A percentile compares a stretch with the other conserved stretches of the same genome.
phyloP scores from a whole-genome alignment of 2,797 vertebrate species.

The Hemitrygon akajei region DNA sequence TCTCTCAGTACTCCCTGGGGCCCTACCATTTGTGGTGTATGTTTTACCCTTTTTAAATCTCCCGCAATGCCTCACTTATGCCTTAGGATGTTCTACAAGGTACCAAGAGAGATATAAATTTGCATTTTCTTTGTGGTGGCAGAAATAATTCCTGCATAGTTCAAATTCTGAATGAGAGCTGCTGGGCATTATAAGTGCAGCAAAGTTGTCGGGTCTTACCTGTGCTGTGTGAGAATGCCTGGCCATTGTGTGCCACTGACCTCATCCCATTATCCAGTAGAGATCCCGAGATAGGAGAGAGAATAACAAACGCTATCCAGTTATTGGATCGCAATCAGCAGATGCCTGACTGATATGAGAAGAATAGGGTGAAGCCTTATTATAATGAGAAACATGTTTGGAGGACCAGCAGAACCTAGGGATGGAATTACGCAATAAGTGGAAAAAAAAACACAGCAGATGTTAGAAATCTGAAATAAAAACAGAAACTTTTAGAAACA shows the following conservation, averaged over 20 bases:
- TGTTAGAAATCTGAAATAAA: too few relatives aligned
- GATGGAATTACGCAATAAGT: too few relatives aligned
- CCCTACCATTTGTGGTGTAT: too few relatives aligned
- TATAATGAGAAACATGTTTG: neutral
- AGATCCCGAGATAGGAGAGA: neutral
- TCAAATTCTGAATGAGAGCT: neutral
- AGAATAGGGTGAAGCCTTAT: neutral
- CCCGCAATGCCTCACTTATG: neutral
- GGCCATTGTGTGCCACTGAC: neutral
- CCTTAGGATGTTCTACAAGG: neutral
- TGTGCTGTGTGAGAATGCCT: neutral
- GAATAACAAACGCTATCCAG: neutral
- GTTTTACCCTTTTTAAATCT: too few relatives aligned
- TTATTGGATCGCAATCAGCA: neutral
- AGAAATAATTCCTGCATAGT: neutral
- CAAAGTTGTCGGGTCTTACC: neutral
- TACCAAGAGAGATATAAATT: neutral
- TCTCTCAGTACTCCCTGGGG: too few relatives aligned
- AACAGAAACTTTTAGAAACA: too few relatives aligned
- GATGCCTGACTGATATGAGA: neutral
- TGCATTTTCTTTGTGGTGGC: neutral
- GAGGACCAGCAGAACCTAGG: neutral
- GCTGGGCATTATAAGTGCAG: neutral
- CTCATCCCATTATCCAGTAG: neutral
- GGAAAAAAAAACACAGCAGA: too few relatives aligned